These are phyloP conservation scores for Euplagia quadripunctaria DNA, from an alignment of 2,888 invertebrate genomes.

Conservation along the genomic window DNA sequence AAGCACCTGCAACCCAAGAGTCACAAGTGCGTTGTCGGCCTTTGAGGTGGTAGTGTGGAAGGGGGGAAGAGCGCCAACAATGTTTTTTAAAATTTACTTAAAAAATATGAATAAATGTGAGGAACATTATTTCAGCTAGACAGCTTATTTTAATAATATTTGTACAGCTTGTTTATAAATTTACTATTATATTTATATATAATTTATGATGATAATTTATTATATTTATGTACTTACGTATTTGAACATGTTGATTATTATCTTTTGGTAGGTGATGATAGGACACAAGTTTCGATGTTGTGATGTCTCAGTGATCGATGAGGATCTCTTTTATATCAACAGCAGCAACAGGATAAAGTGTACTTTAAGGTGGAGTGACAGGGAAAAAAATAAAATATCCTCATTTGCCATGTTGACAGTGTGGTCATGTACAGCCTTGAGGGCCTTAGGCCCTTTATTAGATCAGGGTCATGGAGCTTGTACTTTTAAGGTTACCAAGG, in stretches of 20 bases:
- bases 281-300: constrained; percentile 13
- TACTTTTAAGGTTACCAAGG: not conserved
- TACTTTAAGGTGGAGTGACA: not conserved
- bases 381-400: constrained; percentile 19
- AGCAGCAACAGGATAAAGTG: constrained; percentile 19
- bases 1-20: no score
- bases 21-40: no score
- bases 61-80: no score
- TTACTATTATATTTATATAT: no score
- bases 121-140: no score
- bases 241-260: constrained; percentile 23
- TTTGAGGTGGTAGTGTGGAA: no score
- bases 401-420: constrained; percentile 14
- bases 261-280: not conserved
- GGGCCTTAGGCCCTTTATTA: constrained; percentile 1
- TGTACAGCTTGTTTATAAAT: no score
- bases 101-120: no score
- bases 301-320: constrained; percentile 12
- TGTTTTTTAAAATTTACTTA: no score
- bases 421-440: constrained; percentile 18
- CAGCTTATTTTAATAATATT: no score
- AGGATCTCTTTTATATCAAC: constrained; percentile 20
- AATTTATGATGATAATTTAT: not conserved
- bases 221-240: constrained; percentile 18
- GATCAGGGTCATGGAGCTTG: constrained; percentile 1